A percentile compares a stretch with the other conserved stretches of the same genome.
phyloP scores from a whole-genome alignment of 2,888 invertebrate species.

The Gastrophysa polygoni region DNA sequence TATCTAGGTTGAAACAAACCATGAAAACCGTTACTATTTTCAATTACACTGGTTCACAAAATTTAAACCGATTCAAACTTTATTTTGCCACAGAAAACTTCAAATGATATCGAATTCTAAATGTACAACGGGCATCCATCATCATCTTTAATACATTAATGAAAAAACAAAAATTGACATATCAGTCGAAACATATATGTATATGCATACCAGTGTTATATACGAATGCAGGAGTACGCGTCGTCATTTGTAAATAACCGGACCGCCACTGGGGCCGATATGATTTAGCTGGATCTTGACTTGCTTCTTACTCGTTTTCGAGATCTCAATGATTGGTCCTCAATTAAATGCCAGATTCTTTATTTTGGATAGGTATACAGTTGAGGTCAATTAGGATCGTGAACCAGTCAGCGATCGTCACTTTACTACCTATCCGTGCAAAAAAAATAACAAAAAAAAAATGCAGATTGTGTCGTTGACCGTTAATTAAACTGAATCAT shows the following conservation, averaged over 20 bases:
- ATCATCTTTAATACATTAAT: too few species aligned
- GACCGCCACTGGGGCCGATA: neutral
- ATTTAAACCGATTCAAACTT: too few species aligned
- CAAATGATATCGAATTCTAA: too few species aligned
- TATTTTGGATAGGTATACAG: neutral
- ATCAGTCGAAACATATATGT: too few species aligned
- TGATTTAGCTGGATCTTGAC: neutral
- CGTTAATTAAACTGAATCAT: neutral
- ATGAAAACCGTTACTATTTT: too few species aligned
- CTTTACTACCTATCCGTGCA: neutral
- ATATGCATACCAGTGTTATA: too few species aligned
- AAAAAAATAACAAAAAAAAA: neutral
- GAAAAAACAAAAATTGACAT: too few species aligned
- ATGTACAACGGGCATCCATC: too few species aligned
- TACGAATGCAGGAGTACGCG: too few species aligned
- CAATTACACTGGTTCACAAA: too few species aligned
- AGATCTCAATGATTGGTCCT: neutral
- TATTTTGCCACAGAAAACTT: too few species aligned
- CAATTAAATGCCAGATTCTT: neutral
- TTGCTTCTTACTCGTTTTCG: neutral
- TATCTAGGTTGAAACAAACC: constrained; percentile 18
- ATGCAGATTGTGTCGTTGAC: neutral
- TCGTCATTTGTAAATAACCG: too few species aligned
- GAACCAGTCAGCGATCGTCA: neutral
- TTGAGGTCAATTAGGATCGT: neutral